phyloP scores from a whole-genome alignment of 2,888 invertebrate genomes.

The Dendrolimus houi region DNA sequence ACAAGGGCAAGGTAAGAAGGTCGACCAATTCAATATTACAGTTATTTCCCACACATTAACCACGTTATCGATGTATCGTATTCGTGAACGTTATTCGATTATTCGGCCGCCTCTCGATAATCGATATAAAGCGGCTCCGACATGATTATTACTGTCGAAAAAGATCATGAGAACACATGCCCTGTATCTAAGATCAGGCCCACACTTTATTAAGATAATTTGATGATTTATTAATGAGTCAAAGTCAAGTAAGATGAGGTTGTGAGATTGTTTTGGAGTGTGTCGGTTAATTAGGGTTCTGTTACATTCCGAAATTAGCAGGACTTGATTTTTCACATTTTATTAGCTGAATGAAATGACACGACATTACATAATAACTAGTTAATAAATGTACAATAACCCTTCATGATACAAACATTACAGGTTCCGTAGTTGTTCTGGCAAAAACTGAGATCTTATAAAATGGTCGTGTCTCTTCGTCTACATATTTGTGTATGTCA shows the following conservation, averaged over 20 bases:
- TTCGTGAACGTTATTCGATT: neutral
- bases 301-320: too few species aligned
- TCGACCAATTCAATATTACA: neutral
- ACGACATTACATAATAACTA: too few species aligned
- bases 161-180: neutral
- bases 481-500: too few species aligned
- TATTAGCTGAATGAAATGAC: too few species aligned
- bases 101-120: neutral
- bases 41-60: neutral
- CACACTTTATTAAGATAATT: neutral
- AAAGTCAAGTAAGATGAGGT: neutral
- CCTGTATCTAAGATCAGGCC: neutral
- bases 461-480: too few species aligned
- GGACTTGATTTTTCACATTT: too few species aligned
- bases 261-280: neutral
- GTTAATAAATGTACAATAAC: too few species aligned
- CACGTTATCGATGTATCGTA: neutral
- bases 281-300: too few species aligned
- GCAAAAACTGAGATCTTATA: too few species aligned
- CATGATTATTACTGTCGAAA: neutral
- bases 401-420: too few species aligned
- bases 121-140: neutral
- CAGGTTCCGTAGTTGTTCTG: too few species aligned
- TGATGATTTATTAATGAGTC: neutral
- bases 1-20: too few species aligned